Evolutionary conservation across 1,140 invertebrate species (phyloP), one percentile per base, ranked within the genome.

Genomic region (Micrasema minimum): DNA sequence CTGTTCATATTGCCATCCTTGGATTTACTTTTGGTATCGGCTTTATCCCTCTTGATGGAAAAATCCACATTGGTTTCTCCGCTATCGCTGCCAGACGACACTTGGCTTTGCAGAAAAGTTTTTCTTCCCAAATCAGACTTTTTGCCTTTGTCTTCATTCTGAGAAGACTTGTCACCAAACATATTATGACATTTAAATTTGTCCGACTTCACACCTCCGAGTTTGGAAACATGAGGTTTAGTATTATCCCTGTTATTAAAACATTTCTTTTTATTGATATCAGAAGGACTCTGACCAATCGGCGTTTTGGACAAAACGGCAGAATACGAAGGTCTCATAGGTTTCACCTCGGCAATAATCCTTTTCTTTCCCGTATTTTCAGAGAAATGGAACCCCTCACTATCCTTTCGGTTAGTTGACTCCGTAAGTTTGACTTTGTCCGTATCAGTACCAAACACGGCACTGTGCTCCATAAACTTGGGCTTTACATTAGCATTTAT

Each of bases 321-420:
- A 1, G 93, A 94, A 79, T 94, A 94, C 20, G 90, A 90, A 18
- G 92, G 92, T 64, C 92, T 83, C 92, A 94, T 93, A 3, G 92
- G 92, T 77, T 92, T 93, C 0, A 94, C 92, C 84, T 93, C 92
- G 22, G 92, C 92, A 0, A 94, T 88, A 77, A 92, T 92, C 23
- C 92, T 84, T 57, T 89, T 88, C 77, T 93, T 93, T 72, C 78
- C 83, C 68, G 79, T 83, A 76, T 85, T 69, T 61, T 72, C 77
- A 38, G 61, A 72, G 46, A 68, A 72, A 48, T 41, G 61, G 76
- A 77, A 23, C 76, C 76, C 57, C 72, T 76, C 53, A 75, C 72
- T 66, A 69, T 78, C 51, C 61, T 72, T 75, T 77, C 77, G 62
- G 75, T 74, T 61, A 35, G 48, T 18, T 61, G 46, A 57, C 41